phyloP scores from a whole-genome alignment of 1,140 invertebrate species.

The Coboldia fuscipes region DNA sequence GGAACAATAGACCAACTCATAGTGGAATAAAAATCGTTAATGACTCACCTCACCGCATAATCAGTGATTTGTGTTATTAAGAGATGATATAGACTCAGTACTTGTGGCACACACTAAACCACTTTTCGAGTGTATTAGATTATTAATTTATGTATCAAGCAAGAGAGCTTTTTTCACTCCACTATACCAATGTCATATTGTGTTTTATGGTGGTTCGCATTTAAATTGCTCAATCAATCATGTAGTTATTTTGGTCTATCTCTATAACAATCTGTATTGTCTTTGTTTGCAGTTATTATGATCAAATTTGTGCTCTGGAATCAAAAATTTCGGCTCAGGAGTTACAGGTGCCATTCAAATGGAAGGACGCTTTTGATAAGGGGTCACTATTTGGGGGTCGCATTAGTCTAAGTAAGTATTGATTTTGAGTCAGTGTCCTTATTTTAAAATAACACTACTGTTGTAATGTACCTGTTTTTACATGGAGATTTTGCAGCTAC shows the following conservation, averaged over 20 bases:
- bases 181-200: constrained; percentile 3
- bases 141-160: too few species aligned
- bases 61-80: too few species aligned
- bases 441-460: too few species aligned
- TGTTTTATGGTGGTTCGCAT: constrained; percentile 4
- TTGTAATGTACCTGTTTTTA: too few species aligned
- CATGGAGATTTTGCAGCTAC: too few species aligned
- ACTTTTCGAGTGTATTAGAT: too few species aligned
- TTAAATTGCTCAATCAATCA: neutral
- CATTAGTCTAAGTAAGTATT: constrained; percentile 80
- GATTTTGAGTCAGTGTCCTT: constrained; percentile 8
- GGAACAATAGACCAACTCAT: too few species aligned
- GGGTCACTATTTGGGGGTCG: constrained; percentile 83
- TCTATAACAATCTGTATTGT: constrained; percentile 3
- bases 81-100: too few species aligned
- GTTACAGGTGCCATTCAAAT: constrained; percentile 89
- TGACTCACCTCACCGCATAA: too few species aligned
- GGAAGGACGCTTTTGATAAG: constrained; percentile 98
- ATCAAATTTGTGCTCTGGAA: constrained; percentile 82
- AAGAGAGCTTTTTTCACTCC: too few species aligned
- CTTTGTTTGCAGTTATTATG: constrained; percentile 66
- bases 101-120: too few species aligned
- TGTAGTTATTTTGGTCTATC: constrained; percentile 20
- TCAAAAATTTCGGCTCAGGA: constrained; percentile 82
- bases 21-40: too few species aligned